phyloP scores from a whole-genome alignment of 2,797 vertebrate species.

The Eremophila alpestris region DNA sequence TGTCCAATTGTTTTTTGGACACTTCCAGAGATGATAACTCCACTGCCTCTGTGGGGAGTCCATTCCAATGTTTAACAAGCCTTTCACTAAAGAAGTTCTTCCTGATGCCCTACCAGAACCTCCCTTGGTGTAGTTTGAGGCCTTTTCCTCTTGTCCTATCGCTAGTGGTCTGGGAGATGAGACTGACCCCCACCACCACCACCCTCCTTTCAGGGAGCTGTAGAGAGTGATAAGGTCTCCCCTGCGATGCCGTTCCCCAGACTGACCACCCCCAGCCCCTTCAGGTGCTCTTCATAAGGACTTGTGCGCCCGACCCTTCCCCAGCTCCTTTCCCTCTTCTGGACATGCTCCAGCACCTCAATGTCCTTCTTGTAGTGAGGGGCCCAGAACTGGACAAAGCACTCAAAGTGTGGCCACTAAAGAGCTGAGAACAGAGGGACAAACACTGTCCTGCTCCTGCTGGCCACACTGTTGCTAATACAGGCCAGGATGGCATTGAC shows the following conservation, averaged over 20 bases:
- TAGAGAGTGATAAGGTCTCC: not conserved
- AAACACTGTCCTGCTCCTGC: not conserved
- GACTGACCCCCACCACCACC: rapidly evolving
- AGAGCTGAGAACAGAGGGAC: not conserved
- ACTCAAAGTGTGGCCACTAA: too few species aligned
- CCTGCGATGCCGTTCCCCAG: not conserved
- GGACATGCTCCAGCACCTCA: rapidly evolving
- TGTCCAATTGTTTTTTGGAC: not conserved
- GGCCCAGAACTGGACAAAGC: not conserved
- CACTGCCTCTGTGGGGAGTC: not conserved
- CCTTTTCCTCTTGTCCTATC: not conserved
- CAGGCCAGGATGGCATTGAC: not conserved
- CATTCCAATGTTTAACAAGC: not conserved
- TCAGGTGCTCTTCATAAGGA: not conserved
- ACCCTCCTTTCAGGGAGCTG: not conserved
- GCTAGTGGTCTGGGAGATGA: not conserved
- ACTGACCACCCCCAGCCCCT: not conserved
- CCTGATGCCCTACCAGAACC: too few species aligned
- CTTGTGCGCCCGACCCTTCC: not conserved
- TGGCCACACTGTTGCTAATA: not conserved
- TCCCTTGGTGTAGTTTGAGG: not conserved
- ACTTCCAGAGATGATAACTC: not conserved
- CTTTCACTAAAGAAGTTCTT: not conserved
- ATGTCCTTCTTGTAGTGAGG: not conserved
- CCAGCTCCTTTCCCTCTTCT: not conserved